Conservation (phyloP, 2,797 vertebrate genomes). For the Aphelocoma californica region DNA sequence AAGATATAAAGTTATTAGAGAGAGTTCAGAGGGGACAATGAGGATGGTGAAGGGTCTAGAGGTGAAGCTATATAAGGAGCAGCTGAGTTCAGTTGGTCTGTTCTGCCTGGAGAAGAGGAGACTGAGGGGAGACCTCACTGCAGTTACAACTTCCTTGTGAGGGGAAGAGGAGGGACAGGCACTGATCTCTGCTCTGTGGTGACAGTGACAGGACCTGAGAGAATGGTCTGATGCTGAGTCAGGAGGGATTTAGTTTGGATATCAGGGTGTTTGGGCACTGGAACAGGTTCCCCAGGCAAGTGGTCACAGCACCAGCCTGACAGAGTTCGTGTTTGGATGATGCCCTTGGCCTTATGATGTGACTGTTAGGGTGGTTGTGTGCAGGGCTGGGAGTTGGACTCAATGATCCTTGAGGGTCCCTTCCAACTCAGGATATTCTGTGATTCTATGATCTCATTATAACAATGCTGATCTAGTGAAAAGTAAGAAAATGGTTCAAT, state of each 20-base stretch:
- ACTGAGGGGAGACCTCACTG: not conserved
- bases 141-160: rapidly evolving
- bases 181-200: not conserved
- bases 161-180: not conserved
- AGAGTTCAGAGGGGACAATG: too few relatives aligned
- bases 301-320: not conserved
- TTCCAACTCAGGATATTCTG: not conserved
- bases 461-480: not conserved
- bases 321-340: not conserved
- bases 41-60: not conserved
- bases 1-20: not conserved
- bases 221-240: not conserved
- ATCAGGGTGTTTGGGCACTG: not conserved
- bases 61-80: not conserved
- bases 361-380: not conserved
- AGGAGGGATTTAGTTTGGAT: too few relatives aligned
- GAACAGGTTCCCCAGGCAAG: not conserved
- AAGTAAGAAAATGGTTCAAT: not conserved
- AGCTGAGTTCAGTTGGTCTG: too few relatives aligned
- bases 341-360: not conserved
- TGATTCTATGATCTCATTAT: not conserved
- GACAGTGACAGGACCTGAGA: not conserved
- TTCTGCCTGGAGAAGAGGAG: not conserved
- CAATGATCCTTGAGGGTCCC: not conserved
- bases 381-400: not conserved